These are phyloP conservation scores for Hycleus cichorii DNA, from an alignment of 1,140 invertebrate genomes.

Conservation along the genomic window DNA sequence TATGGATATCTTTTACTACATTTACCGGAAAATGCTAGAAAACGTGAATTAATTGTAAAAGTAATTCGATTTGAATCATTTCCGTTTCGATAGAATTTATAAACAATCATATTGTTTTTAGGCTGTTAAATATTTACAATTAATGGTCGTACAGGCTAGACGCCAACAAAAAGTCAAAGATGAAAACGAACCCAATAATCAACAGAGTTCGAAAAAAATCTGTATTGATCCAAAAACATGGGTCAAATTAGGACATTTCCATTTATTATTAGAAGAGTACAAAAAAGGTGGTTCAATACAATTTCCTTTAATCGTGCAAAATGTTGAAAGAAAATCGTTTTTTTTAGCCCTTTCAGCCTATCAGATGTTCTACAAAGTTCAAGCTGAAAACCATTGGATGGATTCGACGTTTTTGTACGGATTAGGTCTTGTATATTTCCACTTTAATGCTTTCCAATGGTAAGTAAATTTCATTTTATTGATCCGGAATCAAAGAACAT, in stretches of 20 bases:
- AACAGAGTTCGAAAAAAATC: constrained; percentile 51
- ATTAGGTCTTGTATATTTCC: constrained; percentile 88
- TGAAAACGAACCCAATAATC: constrained; percentile 41
- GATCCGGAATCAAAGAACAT: background rate
- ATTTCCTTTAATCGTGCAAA: background rate
- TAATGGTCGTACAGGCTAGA: constrained; percentile 72
- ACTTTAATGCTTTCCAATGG: constrained; percentile 92
- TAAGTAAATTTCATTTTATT: constrained; percentile 51
- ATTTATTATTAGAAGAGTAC: constrained; percentile 84
- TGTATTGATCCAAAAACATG: constrained; percentile 84
- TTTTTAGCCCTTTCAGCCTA: constrained; percentile 85
- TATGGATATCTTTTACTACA: constrained; percentile 79
- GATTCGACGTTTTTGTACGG: constrained; percentile 89
- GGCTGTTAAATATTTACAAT: constrained; percentile 75
- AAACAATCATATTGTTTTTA: constrained; percentile 28
- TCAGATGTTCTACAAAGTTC: constrained; percentile 79
- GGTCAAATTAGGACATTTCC: constrained; percentile 90
- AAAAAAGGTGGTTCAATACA: constrained; percentile 62
- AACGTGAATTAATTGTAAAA: constrained; percentile 70
- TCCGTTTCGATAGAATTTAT: constrained; percentile 1
- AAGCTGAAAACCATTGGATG: constrained; percentile 76
- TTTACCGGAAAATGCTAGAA: constrained; percentile 65
- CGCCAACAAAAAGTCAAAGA: constrained; percentile 49
- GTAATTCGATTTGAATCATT: constrained; percentile 36
- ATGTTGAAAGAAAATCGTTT: constrained; percentile 21